These are phyloP conservation scores for Neodiprion pinetum DNA, from an alignment of 1,140 invertebrate genomes.

Conservation along the genomic window DNA sequence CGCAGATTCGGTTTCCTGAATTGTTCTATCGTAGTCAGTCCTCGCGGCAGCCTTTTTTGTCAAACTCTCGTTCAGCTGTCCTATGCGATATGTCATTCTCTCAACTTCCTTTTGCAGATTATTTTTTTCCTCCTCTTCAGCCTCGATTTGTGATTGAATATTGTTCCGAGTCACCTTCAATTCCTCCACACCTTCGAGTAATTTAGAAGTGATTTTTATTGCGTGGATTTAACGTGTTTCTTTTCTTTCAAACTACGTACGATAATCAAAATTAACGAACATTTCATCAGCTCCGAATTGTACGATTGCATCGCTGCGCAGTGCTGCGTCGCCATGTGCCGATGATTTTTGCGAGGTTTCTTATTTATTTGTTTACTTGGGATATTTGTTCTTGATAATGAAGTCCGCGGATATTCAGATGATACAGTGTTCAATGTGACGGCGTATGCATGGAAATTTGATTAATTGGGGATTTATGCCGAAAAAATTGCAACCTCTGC, in stretches of 20 bases:
- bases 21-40: conserved; percentile 66
- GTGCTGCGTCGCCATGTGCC: conserved; percentile 16
- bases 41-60: conserved; percentile 62
- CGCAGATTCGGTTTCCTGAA: conserved; percentile 65
- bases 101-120: conserved; percentile 63
- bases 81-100: conserved; percentile 59
- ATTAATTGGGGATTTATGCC: no score
- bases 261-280: conserved; percentile 25
- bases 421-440: background rate
- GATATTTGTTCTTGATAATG: background rate
- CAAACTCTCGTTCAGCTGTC: conserved; percentile 64
- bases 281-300: conserved; percentile 38
- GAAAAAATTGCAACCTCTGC: no score
- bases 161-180: conserved; percentile 61
- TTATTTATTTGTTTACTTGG: background rate
- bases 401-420: background rate
- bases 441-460: no score
- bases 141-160: conserved; percentile 59
- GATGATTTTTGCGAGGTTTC: background rate
- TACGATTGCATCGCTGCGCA: conserved; percentile 35
- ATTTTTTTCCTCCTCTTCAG: conserved; percentile 64
- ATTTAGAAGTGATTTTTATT: background rate
- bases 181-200: conserved; percentile 61
- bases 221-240: background rate
- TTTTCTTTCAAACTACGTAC: background rate